Base-by-base conservation (phyloP, 2,888 invertebrate genomes). In the Sclerodermus sp. region DNA sequence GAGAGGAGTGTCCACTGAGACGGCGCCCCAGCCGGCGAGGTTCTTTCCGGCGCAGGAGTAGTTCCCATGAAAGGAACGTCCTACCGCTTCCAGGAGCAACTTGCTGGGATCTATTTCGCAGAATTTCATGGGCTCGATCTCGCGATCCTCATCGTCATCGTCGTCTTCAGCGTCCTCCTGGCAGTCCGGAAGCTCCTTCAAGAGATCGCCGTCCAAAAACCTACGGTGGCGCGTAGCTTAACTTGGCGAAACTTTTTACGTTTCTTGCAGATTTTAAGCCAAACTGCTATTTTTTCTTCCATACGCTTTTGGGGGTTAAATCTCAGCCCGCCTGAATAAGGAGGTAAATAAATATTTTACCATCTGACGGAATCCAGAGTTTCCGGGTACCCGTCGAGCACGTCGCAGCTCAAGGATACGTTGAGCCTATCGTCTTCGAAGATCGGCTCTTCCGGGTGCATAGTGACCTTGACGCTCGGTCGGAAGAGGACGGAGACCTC, bases 41-140 rank as follows among this genome's bases (percentile, higher is more conserved):
- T 95, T 96, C 76, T 86, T 87, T 13, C 95, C 96, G 69, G 89
- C 88, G 76, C 96, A 96, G 0, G 94, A 91, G 80, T 95, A 96
- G 80, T 95, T 95, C 18, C 95, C 96, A 67, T 94, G 91, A 79
- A 95, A 94, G 48, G 87, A 87, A 73, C 93, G 87, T 3, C 88
- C 89, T n/a, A 95, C 91, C 60, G 88, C 87, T 67, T 92, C 90
- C 23, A 95, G 83, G 30, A 92, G 82, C 68, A 95, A 81, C 80
- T 91, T 89, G 60, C 90, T 91, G 0, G 93, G 93, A 74, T 93
- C 92, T 67, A 93, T 87, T 77, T 90, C 90, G 74, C 93, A 92
- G 70, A 92, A 87, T 12, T 88, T 75, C 53, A 70, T 67, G 60
- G 71, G 65, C 60, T 75, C 77, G n/a, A n/a, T n/a, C n/a, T n/a